A percentile compares a stretch with the other conserved stretches of the same genome.
Evolutionary conservation across 1,140 invertebrate genomes (phyloP).

Genomic region (Brachionus calyciflorus): DNA sequence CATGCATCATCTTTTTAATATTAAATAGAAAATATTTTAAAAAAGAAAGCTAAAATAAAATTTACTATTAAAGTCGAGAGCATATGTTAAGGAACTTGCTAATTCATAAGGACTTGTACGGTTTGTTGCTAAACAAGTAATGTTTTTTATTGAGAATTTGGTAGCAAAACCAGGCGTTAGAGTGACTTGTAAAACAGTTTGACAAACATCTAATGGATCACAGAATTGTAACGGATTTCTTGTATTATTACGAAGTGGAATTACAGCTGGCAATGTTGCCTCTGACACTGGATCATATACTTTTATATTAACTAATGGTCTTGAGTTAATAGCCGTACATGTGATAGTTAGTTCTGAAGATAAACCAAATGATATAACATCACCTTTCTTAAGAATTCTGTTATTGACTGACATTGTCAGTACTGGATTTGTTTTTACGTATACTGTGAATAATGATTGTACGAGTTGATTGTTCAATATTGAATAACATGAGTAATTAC

Average conservation of each 20-base stretch:
- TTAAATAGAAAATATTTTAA: not conserved
- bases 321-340: slow-evolving; percentile 30
- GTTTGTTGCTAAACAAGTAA: slow-evolving; percentile 6
- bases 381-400: not conserved
- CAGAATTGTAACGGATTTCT: not conserved
- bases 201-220: not conserved
- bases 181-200: not conserved
- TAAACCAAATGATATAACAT: not conserved
- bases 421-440: not conserved
- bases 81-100: not conserved
- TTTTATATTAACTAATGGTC: not conserved
- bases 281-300: not conserved
- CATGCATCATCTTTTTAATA: slow-evolving; percentile 16
- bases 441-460: not conserved
- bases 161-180: slow-evolving; percentile 3
- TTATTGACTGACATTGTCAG: not conserved
- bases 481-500: not conserved
- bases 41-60: not conserved
- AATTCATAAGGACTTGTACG: not conserved
- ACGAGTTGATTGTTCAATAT: not conserved
- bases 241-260: not conserved
- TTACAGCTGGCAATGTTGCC: not conserved
- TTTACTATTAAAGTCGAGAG: slow-evolving; percentile 7
- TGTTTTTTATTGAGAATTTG: slow-evolving; percentile 6
- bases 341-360: not conserved